These are phyloP conservation scores for Crotalus horridus DNA, from an alignment of 2,113 vertebrate species.

Conservation along the genomic window DNA sequence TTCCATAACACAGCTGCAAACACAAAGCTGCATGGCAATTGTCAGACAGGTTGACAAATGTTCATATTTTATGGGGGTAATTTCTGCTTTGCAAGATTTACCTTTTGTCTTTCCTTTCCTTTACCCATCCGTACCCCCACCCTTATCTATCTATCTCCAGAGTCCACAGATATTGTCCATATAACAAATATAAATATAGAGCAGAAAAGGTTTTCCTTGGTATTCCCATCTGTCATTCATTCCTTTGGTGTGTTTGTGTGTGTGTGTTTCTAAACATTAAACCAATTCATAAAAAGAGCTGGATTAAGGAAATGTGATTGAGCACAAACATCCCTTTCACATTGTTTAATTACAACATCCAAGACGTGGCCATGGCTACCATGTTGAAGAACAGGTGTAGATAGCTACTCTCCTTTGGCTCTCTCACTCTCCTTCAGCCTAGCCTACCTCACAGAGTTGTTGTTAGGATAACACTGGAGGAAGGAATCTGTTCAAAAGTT, in stretches of 20 bases:
- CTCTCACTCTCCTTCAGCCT: background rate
- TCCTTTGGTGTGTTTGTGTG: background rate
- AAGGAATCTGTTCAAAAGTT: no score
- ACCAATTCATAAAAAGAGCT: background rate
- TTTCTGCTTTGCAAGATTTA: constrained; percentile 44
- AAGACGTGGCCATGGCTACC: background rate
- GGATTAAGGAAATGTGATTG: background rate
- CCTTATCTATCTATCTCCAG: constrained; percentile 5
- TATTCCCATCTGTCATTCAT: background rate
- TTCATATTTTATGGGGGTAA: constrained; percentile 41
- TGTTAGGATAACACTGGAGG: background rate
- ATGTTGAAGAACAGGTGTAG: background rate
- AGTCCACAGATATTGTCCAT: constrained; percentile 1
- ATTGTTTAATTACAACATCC: background rate
- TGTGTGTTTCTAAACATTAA: background rate
- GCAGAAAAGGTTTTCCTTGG: background rate
- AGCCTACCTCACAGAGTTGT: background rate
- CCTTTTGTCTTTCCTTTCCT: constrained; percentile 24
- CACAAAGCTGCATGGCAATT: constrained; percentile 41
- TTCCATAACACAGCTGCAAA: constrained; percentile 51
- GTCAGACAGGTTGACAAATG: constrained; percentile 51
- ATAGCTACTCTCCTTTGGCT: background rate
- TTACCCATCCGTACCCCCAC: background rate
- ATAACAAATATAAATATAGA: background rate
- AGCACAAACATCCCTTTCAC: background rate